These are phyloP conservation scores for Eupsittula cactorum DNA, from an alignment of 2,113 vertebrate species.

Conservation along the genomic window DNA sequence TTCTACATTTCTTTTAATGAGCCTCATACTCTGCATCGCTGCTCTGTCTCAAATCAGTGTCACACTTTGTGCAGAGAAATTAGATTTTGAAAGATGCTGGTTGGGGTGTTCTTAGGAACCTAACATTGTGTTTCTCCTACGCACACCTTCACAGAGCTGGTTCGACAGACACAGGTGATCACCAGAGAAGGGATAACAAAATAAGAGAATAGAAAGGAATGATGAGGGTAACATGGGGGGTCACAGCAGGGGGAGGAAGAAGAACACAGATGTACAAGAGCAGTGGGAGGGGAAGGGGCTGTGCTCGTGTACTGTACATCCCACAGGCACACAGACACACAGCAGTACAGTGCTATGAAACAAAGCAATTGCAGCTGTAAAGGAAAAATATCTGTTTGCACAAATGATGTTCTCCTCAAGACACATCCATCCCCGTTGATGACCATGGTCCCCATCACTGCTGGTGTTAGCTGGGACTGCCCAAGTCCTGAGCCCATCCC, in stretches of 20 bases:
- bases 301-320: slow-evolving; percentile 15
- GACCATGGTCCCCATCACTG: rapidly evolving
- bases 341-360: not conserved
- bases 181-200: not conserved
- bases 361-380: not conserved
- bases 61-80: not conserved
- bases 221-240: not conserved
- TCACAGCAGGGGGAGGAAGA: not conserved
- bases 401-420: rapidly evolving
- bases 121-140: not conserved
- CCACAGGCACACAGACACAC: not conserved
- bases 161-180: not conserved
- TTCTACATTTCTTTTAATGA: not conserved
- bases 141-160: not conserved
- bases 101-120: not conserved
- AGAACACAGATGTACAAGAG: not conserved
- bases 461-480: not conserved
- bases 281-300: not conserved
- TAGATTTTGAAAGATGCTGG: not conserved
- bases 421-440: rapidly evolving
- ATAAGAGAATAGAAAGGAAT: rapidly evolving
- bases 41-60: not conserved
- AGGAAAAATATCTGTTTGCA: not conserved
- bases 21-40: rapidly evolving
- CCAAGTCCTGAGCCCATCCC: not conserved